Evolutionary conservation across 2,113 vertebrate species (phyloP).

Genomic region (Phainopepla nitens): DNA sequence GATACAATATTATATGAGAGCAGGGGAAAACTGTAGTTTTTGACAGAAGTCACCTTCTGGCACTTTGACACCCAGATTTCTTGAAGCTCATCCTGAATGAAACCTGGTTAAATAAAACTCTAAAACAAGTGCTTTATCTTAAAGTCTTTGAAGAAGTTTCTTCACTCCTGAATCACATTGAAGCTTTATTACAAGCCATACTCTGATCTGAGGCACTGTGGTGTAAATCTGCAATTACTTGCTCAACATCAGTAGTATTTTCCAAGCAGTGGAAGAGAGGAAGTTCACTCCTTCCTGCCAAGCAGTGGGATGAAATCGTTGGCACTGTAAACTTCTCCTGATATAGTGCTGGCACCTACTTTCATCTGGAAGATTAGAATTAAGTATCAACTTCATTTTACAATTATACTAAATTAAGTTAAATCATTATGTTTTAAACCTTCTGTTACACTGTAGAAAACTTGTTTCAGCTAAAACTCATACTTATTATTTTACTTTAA

Average conservation of each 20-base stretch:
- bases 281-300: background rate
- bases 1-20: background rate
- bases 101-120: conserved; percentile 11
- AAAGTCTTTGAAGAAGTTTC: background rate
- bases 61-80: background rate
- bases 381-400: background rate
- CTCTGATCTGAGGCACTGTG: background rate
- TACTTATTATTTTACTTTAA: background rate
- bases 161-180: background rate
- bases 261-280: background rate
- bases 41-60: background rate
- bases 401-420: background rate
- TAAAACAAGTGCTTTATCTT: background rate
- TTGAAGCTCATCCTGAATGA: background rate
- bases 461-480: background rate
- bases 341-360: background rate
- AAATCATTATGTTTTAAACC: background rate
- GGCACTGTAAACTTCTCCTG: background rate
- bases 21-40: background rate
- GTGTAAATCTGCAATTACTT: background rate
- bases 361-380: background rate
- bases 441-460: background rate
- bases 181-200: background rate
- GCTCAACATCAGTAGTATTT: background rate
- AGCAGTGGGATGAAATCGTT: background rate